phyloP scores from a whole-genome alignment of 2,113 vertebrate genomes.

The Dryoscopus gambensis region DNA sequence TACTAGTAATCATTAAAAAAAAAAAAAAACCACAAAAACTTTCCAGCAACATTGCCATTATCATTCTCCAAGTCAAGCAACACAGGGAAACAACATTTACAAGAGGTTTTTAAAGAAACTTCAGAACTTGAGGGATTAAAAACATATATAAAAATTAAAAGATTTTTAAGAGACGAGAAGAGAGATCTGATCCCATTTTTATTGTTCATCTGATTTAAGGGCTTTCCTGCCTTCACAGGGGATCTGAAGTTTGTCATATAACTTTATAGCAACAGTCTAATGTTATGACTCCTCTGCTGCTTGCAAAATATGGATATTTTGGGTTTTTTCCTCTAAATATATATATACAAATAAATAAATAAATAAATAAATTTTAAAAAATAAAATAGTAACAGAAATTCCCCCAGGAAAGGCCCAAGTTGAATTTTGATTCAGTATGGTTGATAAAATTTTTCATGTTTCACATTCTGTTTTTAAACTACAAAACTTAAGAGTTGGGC shows the following conservation, averaged over 20 bases:
- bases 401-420: neutral
- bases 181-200: neutral
- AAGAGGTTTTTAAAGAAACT: neutral
- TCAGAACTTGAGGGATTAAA: neutral
- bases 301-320: neutral
- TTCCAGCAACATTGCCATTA: neutral
- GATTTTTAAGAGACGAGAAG: neutral
- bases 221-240: neutral
- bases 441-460: neutral
- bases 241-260: neutral
- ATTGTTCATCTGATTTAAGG: neutral
- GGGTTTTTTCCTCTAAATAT: neutral
- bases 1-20: neutral
- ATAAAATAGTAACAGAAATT: neutral
- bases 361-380: neutral
- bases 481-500: neutral
- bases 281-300: neutral
- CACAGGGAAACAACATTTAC: neutral
- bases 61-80: neutral
- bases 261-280: neutral
- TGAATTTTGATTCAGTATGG: neutral
- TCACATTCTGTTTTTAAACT: neutral
- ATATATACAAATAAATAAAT: neutral
- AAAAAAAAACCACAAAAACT: neutral
- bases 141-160: neutral